Evolutionary conservation across 1,140 invertebrate genomes (phyloP), one percentile per base, ranked within the genome.

Genomic region (Acromyrmex echinatior): DNA sequence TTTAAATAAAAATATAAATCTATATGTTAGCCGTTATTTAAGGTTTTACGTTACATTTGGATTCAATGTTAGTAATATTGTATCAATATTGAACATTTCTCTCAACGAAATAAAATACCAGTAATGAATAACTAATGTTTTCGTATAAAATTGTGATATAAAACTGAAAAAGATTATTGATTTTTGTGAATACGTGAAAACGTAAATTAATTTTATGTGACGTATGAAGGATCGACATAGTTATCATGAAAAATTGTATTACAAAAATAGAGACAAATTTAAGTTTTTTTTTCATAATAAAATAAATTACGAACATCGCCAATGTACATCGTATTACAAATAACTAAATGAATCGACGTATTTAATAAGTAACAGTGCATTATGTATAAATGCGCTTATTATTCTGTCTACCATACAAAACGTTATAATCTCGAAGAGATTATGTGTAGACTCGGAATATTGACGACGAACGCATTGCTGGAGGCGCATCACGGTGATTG

Each of bases 401-500:
- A 58, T 18, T 6, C 4, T 21, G 5, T 49, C 10, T 21, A 58
- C 7, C 2, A n/a, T n/a, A 16, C 3, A 78, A 86, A 45, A 49
- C n/a, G 39, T 5, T 53, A 79, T 79, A 21, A 86, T 86, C 63
- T 51, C 66, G 66, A 25, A 6, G 71, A 62, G 74, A 86, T 66
- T 25, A 35, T 39, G 73, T 51, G 31, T 16, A 51, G 35, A 65
- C 60, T 84, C 81, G 6, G 53, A 12, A 86, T 62, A 74, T 76
- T 76, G 70, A 84, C 70, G 70, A 86, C 49, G 74, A 66, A 21
- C 60, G 74, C 62, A 85, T 65, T 21, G 81, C 79, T 53, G 16
- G 35, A 10, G 7, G 66, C 45, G 62, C 45, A 65, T 65, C 81
- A 49, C 28, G 14, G 18, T 87, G 78, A 73, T 87, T 60, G 78